These are phyloP conservation scores for Sarcophaga subvicina DNA, from an alignment of 2,888 invertebrate genomes.

Conservation along the genomic window DNA sequence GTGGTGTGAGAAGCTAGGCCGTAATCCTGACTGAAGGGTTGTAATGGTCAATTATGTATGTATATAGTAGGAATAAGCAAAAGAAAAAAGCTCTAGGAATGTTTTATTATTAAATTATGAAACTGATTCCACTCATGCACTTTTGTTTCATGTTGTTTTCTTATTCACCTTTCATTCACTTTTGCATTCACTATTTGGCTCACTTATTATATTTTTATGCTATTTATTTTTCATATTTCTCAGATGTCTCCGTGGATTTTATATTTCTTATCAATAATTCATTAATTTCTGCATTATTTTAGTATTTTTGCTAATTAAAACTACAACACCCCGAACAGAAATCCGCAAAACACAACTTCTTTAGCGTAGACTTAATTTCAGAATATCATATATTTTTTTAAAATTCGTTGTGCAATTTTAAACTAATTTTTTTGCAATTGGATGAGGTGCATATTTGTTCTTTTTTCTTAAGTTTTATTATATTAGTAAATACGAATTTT, in stretches of 20 bases:
- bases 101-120: constrained; percentile 13
- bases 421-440: too few species aligned
- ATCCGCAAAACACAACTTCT: constrained; percentile 22
- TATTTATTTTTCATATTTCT: neutral
- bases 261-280: constrained; percentile 7
- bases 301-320: neutral
- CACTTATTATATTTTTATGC: neutral
- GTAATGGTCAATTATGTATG: too few species aligned
- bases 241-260: neutral
- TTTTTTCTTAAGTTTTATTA: too few species aligned
- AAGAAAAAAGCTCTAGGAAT: constrained; percentile 15
- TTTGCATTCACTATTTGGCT: constrained; percentile 12
- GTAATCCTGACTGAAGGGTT: too few species aligned
- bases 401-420: too few species aligned
- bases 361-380: constrained; percentile 24
- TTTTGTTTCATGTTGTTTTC: neutral
- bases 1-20: too few species aligned
- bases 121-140: constrained; percentile 6
- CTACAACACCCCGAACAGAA: neutral
- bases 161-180: neutral
- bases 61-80: neutral
- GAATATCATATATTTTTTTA: neutral
- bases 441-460: too few species aligned
- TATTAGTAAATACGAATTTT: too few species aligned
- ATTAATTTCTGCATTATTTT: neutral